Evolutionary conservation across 2,797 vertebrate species (phyloP).

Genomic region (Platalea minor): DNA sequence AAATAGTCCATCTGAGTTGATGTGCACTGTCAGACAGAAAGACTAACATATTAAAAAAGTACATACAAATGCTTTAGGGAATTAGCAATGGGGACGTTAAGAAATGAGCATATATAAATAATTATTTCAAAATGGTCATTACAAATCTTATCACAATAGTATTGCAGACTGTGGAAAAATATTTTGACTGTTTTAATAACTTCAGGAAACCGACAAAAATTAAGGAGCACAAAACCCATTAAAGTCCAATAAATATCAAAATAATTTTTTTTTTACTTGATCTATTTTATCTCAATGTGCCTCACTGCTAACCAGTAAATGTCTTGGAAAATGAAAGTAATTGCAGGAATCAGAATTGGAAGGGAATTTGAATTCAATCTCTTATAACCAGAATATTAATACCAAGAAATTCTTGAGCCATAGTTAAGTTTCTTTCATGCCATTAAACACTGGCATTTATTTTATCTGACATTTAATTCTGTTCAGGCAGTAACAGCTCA

Average conservation of each 20-base stretch:
- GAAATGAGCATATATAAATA: background rate
- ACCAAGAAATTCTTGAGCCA: constrained; percentile 2
- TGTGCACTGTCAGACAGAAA: background rate
- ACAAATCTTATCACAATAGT: background rate
- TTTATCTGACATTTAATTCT: constrained; percentile 63
- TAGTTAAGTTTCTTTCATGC: constrained; percentile 38
- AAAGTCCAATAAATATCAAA: background rate
- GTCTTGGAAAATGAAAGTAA: constrained; percentile 43
- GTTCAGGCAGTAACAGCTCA: constrained; percentile 1
- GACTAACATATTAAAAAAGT: background rate
- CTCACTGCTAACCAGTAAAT: constrained; percentile 19
- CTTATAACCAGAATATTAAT: background rate
- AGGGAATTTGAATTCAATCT: constrained; percentile 10
- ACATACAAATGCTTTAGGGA: background rate
- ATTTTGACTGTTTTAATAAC: background rate
- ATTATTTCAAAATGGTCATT: background rate
- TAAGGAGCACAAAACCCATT: background rate
- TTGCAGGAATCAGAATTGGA: background rate
- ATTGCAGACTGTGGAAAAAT: background rate
- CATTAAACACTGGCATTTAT: constrained; percentile 43
- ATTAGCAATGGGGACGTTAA: background rate
- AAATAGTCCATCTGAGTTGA: background rate
- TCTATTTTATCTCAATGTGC: constrained; percentile 14
- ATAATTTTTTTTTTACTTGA: background rate
- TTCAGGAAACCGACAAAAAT: background rate